Evolutionary conservation across 2,888 invertebrate genomes (phyloP).

Genomic region (Athalia rosae): DNA sequence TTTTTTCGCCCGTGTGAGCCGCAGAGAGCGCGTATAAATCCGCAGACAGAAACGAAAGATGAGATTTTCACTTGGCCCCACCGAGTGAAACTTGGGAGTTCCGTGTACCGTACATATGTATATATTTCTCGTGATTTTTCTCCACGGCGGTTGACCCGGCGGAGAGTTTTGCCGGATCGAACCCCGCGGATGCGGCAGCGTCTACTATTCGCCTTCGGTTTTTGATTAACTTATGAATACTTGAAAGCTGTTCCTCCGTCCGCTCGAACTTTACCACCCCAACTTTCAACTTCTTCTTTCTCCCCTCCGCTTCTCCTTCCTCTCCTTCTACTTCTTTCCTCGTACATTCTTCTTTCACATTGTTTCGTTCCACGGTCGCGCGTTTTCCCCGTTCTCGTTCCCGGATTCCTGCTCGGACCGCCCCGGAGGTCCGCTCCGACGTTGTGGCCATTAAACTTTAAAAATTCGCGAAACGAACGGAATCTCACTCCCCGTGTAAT

Average conservation of each 20-base stretch:
- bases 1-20: no score
- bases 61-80: no score
- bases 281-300: constrained; percentile 1
- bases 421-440: not conserved
- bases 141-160: constrained; percentile 4
- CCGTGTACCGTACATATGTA: no score
- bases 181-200: constrained; percentile 21
- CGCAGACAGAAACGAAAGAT: no score
- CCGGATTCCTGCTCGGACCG: constrained; percentile 28
- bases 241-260: constrained; percentile 54
- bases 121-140: not conserved
- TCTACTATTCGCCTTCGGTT: constrained; percentile 47
- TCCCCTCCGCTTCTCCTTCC: constrained; percentile 6
- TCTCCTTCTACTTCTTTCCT: not conserved
- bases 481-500: constrained; percentile 25
- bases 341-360: constrained; percentile 3
- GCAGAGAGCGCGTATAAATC: no score
- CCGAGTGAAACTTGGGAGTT: no score
- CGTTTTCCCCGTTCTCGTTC: not conserved
- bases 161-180: constrained; percentile 15
- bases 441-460: constrained; percentile 36
- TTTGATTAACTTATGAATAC: constrained; percentile 66
- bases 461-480: constrained; percentile 33
- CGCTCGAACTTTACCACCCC: not conserved
- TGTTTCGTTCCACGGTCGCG: constrained; percentile 44